phyloP scores from a whole-genome alignment of 2,797 vertebrate genomes.

The Rhynchotus rufescens region DNA sequence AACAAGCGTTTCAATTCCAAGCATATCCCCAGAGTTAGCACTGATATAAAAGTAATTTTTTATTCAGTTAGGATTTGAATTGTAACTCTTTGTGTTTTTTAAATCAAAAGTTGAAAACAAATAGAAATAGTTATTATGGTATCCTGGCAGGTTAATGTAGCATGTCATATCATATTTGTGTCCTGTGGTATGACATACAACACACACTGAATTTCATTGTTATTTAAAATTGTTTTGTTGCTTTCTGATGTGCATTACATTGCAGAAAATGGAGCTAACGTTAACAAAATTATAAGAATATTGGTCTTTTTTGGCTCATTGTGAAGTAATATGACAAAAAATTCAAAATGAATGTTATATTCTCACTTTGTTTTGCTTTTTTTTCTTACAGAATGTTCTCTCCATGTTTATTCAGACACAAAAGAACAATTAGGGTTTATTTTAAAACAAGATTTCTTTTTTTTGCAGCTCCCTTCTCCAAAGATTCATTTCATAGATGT shows the following conservation, averaged over 20 bases:
- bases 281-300: background rate
- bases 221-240: background rate
- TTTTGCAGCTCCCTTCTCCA: background rate
- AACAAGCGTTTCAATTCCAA: constrained; percentile 70
- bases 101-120: constrained; percentile 43
- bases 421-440: background rate
- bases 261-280: background rate
- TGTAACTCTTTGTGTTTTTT: constrained; percentile 51
- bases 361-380: background rate
- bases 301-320: background rate
- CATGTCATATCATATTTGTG: constrained; percentile 42
- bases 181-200: background rate
- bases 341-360: background rate
- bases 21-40: constrained; percentile 39
- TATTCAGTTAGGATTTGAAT: constrained; percentile 70
- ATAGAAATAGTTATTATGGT: constrained; percentile 24
- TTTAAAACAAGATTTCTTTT: background rate
- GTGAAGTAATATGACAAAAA: background rate
- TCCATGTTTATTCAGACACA: background rate
- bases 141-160: constrained; percentile 44
- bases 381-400: background rate
- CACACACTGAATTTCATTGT: background rate
- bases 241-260: background rate
- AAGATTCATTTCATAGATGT: background rate
- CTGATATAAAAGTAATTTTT: constrained; percentile 72